phyloP scores from a whole-genome alignment of 2,888 invertebrate species.

The Troides oblongomaculatus region DNA sequence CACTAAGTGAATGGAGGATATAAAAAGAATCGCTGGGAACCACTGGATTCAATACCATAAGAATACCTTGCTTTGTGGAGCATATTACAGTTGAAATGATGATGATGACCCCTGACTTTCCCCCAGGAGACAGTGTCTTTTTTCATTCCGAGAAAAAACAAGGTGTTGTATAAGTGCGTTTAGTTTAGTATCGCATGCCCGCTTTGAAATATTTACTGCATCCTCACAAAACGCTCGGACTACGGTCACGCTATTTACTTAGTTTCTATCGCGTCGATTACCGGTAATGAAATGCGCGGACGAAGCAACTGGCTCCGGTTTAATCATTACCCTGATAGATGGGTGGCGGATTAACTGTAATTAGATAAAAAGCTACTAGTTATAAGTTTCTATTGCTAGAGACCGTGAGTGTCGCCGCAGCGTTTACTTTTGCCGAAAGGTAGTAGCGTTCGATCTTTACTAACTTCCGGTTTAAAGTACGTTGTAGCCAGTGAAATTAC shows the following conservation, averaged over 20 bases:
- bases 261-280: conserved; percentile 24
- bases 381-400: not conserved
- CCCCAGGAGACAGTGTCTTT: too few species aligned
- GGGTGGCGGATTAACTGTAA: conserved; percentile 2
- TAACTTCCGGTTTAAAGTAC: too few species aligned
- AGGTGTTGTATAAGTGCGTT: not conserved
- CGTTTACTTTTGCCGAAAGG: too few species aligned
- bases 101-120: too few species aligned
- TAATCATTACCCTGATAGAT: conserved; percentile 8
- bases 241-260: conserved; percentile 31
- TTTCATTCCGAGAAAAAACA: too few species aligned
- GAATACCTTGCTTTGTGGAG: too few species aligned
- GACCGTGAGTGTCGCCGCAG: too few species aligned
- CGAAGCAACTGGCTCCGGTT: conserved; percentile 16
- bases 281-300: conserved; percentile 22
- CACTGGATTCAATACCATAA: too few species aligned
- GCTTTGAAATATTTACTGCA: conserved; percentile 22
- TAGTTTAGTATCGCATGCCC: conserved; percentile 16
- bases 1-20: too few species aligned
- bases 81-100: too few species aligned
- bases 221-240: conserved; percentile 14
- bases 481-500: not conserved
- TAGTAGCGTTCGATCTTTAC: too few species aligned
- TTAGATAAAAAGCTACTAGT: conserved; percentile 9
- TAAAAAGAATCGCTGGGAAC: too few species aligned